A percentile compares a stretch with the other conserved stretches of the same genome.
Conservation (phyloP, 2,797 vertebrate species). For the Notamacropus eugenii region DNA sequence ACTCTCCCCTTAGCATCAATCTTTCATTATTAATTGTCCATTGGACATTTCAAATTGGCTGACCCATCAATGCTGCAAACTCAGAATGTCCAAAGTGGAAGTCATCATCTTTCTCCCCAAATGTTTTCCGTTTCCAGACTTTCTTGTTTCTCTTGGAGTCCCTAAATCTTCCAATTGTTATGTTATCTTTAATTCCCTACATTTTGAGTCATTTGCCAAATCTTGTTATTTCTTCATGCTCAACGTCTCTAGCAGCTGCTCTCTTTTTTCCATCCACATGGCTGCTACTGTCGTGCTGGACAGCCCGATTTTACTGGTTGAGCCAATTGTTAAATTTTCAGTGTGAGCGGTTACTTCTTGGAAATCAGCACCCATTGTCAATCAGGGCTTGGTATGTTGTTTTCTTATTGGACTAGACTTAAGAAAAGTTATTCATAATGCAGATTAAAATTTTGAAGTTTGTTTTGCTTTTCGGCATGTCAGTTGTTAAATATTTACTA, state of each 20-base stretch:
- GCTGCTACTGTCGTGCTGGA: background rate
- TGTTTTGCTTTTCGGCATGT: no score
- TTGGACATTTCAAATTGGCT: no score
- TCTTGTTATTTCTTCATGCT: background rate
- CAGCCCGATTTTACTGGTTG: no score
- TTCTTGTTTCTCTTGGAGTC: background rate
- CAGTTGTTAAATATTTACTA: no score
- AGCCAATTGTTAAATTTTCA: no score
- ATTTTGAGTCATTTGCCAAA: background rate
- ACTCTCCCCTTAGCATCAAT: background rate
- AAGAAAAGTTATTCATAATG: no score
- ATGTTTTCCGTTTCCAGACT: background rate
- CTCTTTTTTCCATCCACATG: background rate
- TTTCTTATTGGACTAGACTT: no score
- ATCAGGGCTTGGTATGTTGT: no score
- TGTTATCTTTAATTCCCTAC: background rate
- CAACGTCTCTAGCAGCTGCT: no score
- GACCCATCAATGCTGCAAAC: background rate
- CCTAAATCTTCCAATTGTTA: background rate
- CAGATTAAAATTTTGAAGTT: no score
- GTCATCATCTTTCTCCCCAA: background rate
- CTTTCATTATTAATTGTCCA: background rate
- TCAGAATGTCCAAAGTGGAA: background rate
- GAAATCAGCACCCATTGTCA: no score
- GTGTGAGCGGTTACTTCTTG: no score